phyloP scores from a whole-genome alignment of 2,888 invertebrate species.

The Sminthurides aquaticus region DNA sequence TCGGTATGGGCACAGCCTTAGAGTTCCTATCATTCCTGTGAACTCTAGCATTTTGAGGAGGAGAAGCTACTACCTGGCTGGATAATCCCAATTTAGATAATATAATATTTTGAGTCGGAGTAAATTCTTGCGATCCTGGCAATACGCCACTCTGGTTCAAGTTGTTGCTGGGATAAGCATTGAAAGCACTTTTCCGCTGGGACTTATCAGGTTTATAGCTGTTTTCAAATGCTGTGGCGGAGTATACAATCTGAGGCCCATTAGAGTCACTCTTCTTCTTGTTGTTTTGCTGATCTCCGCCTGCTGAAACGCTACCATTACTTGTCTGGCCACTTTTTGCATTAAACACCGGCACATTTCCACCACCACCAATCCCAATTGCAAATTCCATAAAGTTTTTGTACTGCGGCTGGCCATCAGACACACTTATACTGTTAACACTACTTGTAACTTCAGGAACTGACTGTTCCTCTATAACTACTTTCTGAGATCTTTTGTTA shows the following conservation, averaged over 20 bases:
- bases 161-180: constrained; percentile 15
- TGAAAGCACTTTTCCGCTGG: constrained; percentile 15
- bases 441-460: not conserved
- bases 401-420: constrained; percentile 20
- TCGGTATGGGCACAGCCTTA: not conserved
- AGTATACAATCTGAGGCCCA: constrained; percentile 20
- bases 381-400: constrained; percentile 22
- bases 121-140: not conserved
- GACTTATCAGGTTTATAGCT: constrained; percentile 16
- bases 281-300: not conserved
- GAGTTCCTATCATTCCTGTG: not conserved
- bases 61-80: not conserved
- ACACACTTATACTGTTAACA: constrained; percentile 7
- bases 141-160: constrained; percentile 7
- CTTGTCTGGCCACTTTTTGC: not conserved
- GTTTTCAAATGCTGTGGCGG: constrained; percentile 13
- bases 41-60: constrained; percentile 1
- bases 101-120: constrained; percentile 16
- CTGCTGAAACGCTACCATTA: not conserved
- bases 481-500: not conserved
- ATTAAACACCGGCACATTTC: not conserved
- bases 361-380: not conserved
- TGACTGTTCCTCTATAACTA: not conserved
- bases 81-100: constrained; percentile 14
- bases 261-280: constrained; percentile 1